Evolutionary conservation across 2,888 invertebrate genomes (phyloP), one percentile per base, ranked within the genome.

Genomic region (Mycogona germanica): DNA sequence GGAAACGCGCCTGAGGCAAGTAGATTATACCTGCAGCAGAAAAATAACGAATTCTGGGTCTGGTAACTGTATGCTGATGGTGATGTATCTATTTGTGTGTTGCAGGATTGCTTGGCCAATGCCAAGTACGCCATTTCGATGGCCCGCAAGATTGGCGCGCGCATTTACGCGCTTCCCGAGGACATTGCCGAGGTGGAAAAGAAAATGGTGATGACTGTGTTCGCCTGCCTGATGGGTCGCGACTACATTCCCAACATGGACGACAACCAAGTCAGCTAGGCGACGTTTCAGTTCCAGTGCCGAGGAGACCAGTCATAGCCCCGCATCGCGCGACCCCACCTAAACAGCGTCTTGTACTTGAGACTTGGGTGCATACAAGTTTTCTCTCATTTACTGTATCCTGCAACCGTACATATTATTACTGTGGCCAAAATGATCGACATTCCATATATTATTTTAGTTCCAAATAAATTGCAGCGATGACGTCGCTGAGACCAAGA

Each of bases 141-240:
- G 85, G 96, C 96, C 6, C 79, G 98, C 46, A 96, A 96, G 66
- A 88, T 89, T 66, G 98, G 98, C 60, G 97, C 96, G 48, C 80
- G 93, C 57, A 93, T 98, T 19, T 98, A 98, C 73, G 98, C 98
- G 6, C 76, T 98, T 57, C 97, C 97, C 17, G 97, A 98, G 71
- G 97, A 98, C 75, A 96, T 98, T 66, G 87, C 93, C 35, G 96
- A 98, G 75, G 84, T 93, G 23, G 97, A 97, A 71, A 88, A 85
- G 55, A 98, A 96, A 74, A 92, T 98, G 95, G 88, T 99, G 56
- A 93, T 99, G 96, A 99, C 98, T 3, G 88, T 98, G 62, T 99
- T 98, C 75, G 97, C 98, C 28, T 97, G 97, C 70, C 79, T 99
- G 66, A 98, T 99, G 97, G 91, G 92, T 28, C 79, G 89, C 66